phyloP scores from a whole-genome alignment of 2,113 vertebrate genomes.

The Ahaetulla prasina region DNA sequence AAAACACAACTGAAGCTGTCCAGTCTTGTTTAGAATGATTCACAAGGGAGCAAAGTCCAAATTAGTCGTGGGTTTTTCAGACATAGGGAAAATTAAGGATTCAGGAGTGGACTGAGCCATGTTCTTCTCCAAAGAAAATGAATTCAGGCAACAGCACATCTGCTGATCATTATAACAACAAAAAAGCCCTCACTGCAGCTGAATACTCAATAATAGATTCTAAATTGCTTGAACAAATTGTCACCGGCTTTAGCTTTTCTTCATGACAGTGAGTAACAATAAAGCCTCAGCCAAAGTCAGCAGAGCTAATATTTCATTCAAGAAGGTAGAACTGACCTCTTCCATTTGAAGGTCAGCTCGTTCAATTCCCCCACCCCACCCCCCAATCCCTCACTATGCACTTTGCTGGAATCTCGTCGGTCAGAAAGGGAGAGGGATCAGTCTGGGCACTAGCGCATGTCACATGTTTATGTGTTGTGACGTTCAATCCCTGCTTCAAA shows the following conservation, averaged over 20 bases:
- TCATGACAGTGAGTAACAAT: slow-evolving; percentile 60
- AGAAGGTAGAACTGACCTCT: slow-evolving; percentile 35
- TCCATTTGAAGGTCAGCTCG: slow-evolving; percentile 36
- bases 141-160: slow-evolving; percentile 66
- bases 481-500: background rate
- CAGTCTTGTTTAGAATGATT: slow-evolving; percentile 40
- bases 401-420: background rate
- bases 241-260: slow-evolving; percentile 55
- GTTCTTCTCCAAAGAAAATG: slow-evolving; percentile 61
- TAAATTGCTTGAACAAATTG: slow-evolving; percentile 67
- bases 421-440: background rate
- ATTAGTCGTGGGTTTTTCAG: slow-evolving; percentile 46
- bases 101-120: slow-evolving; percentile 46
- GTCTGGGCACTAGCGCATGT: background rate
- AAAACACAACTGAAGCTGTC: slow-evolving; percentile 44
- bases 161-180: slow-evolving; percentile 63
- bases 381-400: no score
- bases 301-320: slow-evolving; percentile 32
- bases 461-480: background rate
- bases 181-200: slow-evolving; percentile 60
- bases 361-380: background rate
- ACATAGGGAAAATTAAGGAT: slow-evolving; percentile 49
- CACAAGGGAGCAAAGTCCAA: slow-evolving; percentile 34
- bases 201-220: slow-evolving; percentile 60
- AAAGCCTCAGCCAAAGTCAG: slow-evolving; percentile 54